A percentile compares a stretch with the other conserved stretches of the same genome.
phyloP scores from a whole-genome alignment of 2,113 vertebrate genomes.

The Hypanus sabinus region DNA sequence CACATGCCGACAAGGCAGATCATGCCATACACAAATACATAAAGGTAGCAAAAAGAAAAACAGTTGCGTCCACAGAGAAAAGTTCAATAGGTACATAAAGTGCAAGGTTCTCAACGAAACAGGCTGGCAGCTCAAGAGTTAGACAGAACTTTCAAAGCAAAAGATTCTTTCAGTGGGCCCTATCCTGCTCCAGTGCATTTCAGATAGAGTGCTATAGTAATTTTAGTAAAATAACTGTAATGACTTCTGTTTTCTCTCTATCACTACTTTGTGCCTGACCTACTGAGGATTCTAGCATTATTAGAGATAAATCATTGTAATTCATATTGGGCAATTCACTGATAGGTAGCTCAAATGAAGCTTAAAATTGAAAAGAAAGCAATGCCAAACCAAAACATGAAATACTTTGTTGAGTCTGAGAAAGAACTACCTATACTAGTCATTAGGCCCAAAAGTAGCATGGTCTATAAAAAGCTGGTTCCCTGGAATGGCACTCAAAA shows the following conservation, averaged over 20 bases:
- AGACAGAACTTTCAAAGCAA: neutral
- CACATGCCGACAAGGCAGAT: too few relatives aligned
- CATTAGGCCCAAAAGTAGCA: neutral
- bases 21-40: too few relatives aligned
- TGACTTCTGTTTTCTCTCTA: neutral
- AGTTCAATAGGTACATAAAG: too few relatives aligned
- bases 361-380: neutral
- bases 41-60: too few relatives aligned
- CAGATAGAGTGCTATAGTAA: neutral
- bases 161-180: neutral
- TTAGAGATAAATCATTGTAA: neutral
- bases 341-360: neutral
- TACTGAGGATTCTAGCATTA: neutral
- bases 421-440: neutral
- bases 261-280: neutral
- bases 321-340: neutral
- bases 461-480: neutral
- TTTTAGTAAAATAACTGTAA: neutral
- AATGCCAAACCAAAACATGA: neutral
- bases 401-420: neutral
- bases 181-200: neutral
- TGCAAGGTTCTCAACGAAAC: too few relatives aligned
- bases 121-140: neutral
- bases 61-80: too few relatives aligned
- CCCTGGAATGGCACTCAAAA: neutral